These are phyloP conservation scores for Bombus difficillimus DNA, from an alignment of 1,140 invertebrate genomes.

Conservation along the genomic window DNA sequence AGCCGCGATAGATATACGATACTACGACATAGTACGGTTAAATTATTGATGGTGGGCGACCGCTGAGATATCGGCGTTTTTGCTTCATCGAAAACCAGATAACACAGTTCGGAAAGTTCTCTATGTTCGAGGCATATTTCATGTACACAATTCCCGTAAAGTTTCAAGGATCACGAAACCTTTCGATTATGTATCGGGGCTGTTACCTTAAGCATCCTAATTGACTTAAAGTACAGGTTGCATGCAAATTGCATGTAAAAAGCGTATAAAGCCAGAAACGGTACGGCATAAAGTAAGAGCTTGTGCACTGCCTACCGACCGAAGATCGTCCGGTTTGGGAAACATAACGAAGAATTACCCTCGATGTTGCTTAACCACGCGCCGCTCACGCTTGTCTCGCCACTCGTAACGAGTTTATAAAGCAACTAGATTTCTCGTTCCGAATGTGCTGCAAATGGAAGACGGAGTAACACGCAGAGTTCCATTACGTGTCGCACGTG, in stretches of 20 bases:
- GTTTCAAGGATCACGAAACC: conserved; percentile 27
- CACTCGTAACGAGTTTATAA: background rate
- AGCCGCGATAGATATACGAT: background rate
- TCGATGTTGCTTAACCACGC: background rate
- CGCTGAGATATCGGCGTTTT: background rate
- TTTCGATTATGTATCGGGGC: conserved; percentile 14
- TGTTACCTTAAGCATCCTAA: conserved; percentile 36
- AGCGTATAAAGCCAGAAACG: conserved; percentile 10
- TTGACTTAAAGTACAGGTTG: conserved; percentile 36
- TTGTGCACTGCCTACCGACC: background rate
- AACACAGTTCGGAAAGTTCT: background rate
- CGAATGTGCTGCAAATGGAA: background rate
- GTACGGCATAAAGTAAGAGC: conserved; percentile 1
- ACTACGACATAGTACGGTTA: background rate
- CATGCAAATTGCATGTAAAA: conserved; percentile 15
- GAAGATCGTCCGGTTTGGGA: conserved; percentile 11
- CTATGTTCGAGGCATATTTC: background rate
- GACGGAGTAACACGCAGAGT: background rate
- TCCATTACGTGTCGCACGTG: background rate
- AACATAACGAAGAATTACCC: conserved; percentile 15
- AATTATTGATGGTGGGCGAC: background rate
- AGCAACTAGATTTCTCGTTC: background rate
- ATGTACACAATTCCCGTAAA: background rate
- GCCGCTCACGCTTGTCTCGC: background rate
- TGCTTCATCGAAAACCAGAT: background rate